phyloP scores from a whole-genome alignment of 2,888 invertebrate genomes.

The Trissolcus brochymenae region DNA sequence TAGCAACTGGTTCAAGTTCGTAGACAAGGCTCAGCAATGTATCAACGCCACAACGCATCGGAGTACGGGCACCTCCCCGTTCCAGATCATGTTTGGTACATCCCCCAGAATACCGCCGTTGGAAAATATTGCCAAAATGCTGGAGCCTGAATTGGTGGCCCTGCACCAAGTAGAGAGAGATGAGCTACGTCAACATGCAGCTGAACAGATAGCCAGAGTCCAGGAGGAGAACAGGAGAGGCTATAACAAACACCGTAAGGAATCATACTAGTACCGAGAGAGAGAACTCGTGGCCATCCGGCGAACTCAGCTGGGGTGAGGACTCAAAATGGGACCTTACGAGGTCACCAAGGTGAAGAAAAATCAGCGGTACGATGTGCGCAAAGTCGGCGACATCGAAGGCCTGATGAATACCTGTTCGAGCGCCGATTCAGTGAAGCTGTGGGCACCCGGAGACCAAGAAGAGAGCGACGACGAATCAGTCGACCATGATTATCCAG shows the following conservation, averaged over 20 bases:
- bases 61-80: no score
- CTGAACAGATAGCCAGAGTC: no score
- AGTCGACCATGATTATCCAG: not conserved
- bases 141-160: not conserved
- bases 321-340: not conserved
- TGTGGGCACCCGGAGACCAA: not conserved
- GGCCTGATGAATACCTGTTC: not conserved
- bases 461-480: not conserved
- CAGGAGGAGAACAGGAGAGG: no score
- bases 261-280: not conserved
- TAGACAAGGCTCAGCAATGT: no score
- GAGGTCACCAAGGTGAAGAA: constrained; percentile 1
- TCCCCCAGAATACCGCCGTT: not conserved
- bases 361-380: not conserved
- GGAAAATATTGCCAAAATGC: not conserved
- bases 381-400: not conserved
- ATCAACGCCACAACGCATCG: no score
- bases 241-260: not conserved
- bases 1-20: no score
- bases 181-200: no score
- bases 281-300: not conserved
- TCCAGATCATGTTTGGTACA: not conserved
- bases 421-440: not conserved
- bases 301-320: not conserved
- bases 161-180: not conserved